Evolutionary conservation across 2,113 vertebrate species (phyloP), one percentile per base, ranked within the genome.

Genomic region (Erythrocebus patas): DNA sequence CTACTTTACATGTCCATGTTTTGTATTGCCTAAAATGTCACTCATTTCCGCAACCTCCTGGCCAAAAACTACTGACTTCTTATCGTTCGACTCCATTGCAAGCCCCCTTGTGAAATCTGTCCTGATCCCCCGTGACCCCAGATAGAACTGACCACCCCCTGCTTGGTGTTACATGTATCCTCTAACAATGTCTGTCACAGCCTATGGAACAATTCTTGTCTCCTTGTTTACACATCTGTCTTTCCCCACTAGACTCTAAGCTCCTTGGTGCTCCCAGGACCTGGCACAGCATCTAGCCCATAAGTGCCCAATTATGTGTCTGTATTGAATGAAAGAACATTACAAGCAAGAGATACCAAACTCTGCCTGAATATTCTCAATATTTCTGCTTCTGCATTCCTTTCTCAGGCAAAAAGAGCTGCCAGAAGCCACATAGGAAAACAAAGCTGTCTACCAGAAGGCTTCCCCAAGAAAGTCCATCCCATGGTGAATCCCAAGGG

Each of bases 301-400:
- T 1, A 10, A 23, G 72, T 17, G 12, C n/a, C 66, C 16, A 1
- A 1, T 22, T 18, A 43, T 20, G 5, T 32, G 2, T 23, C 11
- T 18, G 6, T 45, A 55, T 1, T 55, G n/a, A 50, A 40, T 1
- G 55, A n/a, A 79, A 68, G 38, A 81, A 43, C 9, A 6, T 43
- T 2, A 25, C 4, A 4, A 61, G 64, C 35, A 30, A 48, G 45
- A 12, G 38, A 27, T 0, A 10, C 32, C 40, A 8, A 6, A 9
- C 12, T 70, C 70, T 8, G 12, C 72, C 76, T 20, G 4, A 2
- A 43, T 35, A 27, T 12, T 48, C 73, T 81, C 52, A 22, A 6
- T 5, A 17, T 23, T 13, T 8, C 66, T 48, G 55, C 5, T 10
- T 72, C 48, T n/a, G 11, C 30, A 12, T 16, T 38, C 52, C 32